These are phyloP conservation scores for Pithys albifrons DNA, from an alignment of 2,113 vertebrate genomes.

Conservation along the genomic window DNA sequence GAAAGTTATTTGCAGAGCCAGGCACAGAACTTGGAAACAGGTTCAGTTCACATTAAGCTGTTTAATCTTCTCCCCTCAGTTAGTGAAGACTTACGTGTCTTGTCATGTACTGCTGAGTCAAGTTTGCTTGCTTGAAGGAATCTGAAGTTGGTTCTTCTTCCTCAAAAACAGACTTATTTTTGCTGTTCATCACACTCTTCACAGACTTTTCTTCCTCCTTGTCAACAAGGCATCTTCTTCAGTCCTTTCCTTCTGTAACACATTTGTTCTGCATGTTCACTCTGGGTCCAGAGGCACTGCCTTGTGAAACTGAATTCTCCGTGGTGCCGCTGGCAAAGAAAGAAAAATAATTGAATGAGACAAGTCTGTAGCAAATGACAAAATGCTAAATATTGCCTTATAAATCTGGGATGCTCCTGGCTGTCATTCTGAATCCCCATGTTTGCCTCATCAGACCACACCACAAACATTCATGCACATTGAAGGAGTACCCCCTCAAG, in stretches of 20 bases:
- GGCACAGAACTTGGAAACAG: background rate
- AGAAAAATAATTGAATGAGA: background rate
- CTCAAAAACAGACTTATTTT: background rate
- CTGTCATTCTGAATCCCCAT: accelerated
- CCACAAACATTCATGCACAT: accelerated
- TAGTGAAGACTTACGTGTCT: background rate
- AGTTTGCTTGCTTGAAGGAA: background rate
- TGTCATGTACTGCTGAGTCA: background rate
- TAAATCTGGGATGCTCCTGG: background rate
- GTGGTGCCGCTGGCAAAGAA: background rate
- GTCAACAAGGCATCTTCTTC: background rate
- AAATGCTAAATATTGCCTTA: background rate
- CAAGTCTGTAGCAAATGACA: background rate
- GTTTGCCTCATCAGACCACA: background rate
- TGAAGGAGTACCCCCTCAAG: background rate
- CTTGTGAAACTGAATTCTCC: background rate
- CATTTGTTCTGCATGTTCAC: accelerated
- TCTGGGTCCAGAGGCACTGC: background rate
- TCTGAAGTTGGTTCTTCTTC: background rate
- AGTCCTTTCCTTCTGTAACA: background rate
- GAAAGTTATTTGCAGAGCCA: background rate
- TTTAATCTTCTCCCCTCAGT: background rate
- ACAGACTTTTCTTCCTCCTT: background rate
- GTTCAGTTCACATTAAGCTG: background rate
- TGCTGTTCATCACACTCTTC: background rate